Evolutionary conservation across 1,140 invertebrate species (phyloP).

Genomic region (Bombus ignitus): DNA sequence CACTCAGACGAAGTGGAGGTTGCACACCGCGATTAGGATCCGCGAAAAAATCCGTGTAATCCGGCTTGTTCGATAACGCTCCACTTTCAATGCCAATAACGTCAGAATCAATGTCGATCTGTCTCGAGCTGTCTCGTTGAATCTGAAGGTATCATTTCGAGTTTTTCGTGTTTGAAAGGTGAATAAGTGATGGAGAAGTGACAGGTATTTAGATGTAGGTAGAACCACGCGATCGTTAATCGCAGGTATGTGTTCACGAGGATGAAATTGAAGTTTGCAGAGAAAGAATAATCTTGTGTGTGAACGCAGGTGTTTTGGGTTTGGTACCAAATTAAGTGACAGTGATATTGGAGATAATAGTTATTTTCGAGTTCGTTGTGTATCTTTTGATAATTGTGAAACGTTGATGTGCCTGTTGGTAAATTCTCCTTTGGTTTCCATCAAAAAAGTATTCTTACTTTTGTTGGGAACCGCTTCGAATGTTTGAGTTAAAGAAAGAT

Average conservation of each 20-base stretch:
- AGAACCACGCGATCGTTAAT: neutral
- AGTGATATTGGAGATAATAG: neutral
- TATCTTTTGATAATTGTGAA: neutral
- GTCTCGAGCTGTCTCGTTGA: neutral
- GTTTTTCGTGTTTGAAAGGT: neutral
- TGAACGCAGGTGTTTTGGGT: neutral
- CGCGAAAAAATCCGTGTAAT: slow-evolving; percentile 17
- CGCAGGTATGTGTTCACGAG: neutral
- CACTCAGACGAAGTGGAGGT: neutral
- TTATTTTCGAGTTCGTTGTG: neutral
- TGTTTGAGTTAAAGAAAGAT: neutral
- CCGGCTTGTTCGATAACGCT: neutral
- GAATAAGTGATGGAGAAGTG: neutral
- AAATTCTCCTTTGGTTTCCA: no score
- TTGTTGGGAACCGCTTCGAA: no score
- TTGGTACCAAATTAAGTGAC: neutral
- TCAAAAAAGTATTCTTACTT: no score
- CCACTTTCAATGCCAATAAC: no score
- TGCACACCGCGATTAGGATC: slow-evolving; percentile 1
- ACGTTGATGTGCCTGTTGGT: neutral
- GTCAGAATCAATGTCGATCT: neutral
- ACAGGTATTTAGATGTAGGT: neutral
- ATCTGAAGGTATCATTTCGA: neutral
- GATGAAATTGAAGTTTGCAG: no score
- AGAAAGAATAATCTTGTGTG: neutral